phyloP scores from a whole-genome alignment of 2,888 invertebrate species.

The Abrostola triplasia region DNA sequence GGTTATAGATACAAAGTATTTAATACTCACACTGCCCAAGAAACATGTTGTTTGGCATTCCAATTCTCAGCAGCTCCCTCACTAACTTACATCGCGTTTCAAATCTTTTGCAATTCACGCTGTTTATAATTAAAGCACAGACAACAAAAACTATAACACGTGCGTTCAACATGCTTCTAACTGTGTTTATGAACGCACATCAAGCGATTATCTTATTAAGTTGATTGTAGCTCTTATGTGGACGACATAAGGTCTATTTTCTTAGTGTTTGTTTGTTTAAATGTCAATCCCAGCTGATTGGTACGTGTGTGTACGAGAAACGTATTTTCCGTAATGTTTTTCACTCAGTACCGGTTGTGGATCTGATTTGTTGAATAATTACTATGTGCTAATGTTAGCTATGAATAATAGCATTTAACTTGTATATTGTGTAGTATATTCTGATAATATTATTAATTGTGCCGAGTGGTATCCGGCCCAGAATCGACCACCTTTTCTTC shows the following conservation, averaged over 20 bases:
- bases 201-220: conserved; percentile 12
- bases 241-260: conserved; percentile 7
- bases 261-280: conserved; percentile 39
- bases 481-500: too few species aligned
- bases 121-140: conserved; percentile 37
- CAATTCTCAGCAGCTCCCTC: conserved; percentile 72
- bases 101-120: conserved; percentile 64
- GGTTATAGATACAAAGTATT: not conserved
- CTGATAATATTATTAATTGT: too few species aligned
- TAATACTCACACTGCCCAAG: conserved; percentile 78
- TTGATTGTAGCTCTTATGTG: conserved; percentile 11
- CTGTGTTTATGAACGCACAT: conserved; percentile 47
- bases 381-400: not conserved
- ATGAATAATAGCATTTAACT: too few species aligned
- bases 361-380: not conserved
- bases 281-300: conserved; percentile 69
- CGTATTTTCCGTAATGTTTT: conserved; percentile 41
- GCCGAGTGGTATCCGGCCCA: too few species aligned
- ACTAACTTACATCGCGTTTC: conserved; percentile 79
- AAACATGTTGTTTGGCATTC: conserved; percentile 72
- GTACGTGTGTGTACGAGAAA: conserved; percentile 2
- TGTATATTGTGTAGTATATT: too few species aligned
- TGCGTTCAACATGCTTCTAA: conserved; percentile 66
- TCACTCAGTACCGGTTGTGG: conserved; percentile 28
- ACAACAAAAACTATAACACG: conserved; percentile 63